Evolutionary conservation across 2,113 vertebrate genomes (phyloP), one percentile per base, ranked within the genome.

Genomic region (Cephalopholis sonnerati): DNA sequence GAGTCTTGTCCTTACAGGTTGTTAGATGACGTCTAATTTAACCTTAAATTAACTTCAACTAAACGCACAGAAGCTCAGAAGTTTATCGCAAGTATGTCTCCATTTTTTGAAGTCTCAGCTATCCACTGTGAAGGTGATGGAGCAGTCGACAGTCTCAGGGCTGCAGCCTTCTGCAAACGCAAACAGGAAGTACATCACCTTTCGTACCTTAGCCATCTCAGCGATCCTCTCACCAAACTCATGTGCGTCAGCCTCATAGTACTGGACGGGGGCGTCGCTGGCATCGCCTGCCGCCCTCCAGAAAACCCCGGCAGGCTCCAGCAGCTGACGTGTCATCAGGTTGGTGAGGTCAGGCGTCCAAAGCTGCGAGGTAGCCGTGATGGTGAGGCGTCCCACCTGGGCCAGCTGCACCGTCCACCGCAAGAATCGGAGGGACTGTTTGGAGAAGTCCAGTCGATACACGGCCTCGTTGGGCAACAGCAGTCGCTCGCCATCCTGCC

Each of bases 271-370:
- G 0, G 13, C 41, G 0, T 87, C 78, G 13, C 77, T 59, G 0
- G 84, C 58, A 0, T 95, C 89, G 0, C 78, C 94, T 0, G 79
- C 71, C 0, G 85, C 89, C 92, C 93, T 96, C 97, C 97, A 98
- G 94, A 99, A 99, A 78, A 96, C 92, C 2, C 96, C 97, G 0
- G 90, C 78, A 0, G 98, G 98, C 66, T 99, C 98, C 92, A 98
- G 95, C 74, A 99, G 96, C 94, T 99, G 97, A 12, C 97, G 94
- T 0, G 93, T 97, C 97, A 98, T 99, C 75, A 99, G 97, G 85
- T 97, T 90, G 88, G 98, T 99, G 89, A 99, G 97, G 78, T 99
- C 97, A 0, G 98, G 98, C 0, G 97, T 99, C 97, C 98, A 99
- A 64, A 96, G 97, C 93, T 99, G 98, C 3, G 97, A 99, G 64